Percentiles rank a stretch among this genome's conserved stretches.
These are phyloP conservation scores for Lordiphosa stackelbergi DNA, from an alignment of 1,140 invertebrate genomes.

Conservation along the genomic window DNA sequence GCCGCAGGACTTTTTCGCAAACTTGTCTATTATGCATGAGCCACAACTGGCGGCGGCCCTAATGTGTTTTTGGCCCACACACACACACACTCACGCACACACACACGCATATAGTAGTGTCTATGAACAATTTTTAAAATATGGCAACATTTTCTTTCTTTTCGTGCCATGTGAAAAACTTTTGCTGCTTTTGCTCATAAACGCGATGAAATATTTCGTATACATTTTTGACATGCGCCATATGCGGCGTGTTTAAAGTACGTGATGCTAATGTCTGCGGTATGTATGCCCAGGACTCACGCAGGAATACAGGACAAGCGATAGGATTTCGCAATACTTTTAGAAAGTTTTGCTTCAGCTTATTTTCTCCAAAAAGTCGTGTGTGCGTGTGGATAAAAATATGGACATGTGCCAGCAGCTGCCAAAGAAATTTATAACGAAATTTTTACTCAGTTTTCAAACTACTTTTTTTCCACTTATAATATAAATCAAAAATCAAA, in stretches of 20 bases:
- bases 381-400: no score
- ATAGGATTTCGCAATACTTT: no score
- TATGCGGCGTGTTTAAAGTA: constrained; percentile 42
- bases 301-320: no score
- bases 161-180: constrained; percentile 18
- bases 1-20: constrained; percentile 48
- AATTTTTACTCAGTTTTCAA: no score
- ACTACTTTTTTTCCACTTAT: no score
- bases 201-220: constrained; percentile 38
- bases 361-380: no score
- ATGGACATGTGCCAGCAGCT: no score
- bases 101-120: constrained; percentile 10
- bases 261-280: constrained; percentile 17
- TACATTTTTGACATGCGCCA: constrained; percentile 50
- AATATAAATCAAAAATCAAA: no score
- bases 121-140: constrained; percentile 51
- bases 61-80: constrained; percentile 37
- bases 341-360: no score
- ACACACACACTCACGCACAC: constrained; percentile 11
- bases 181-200: constrained; percentile 41
- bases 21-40: constrained; percentile 56
- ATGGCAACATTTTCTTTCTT: constrained; percentile 21
- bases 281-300: constrained; percentile 1
- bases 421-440: no score
- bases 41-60: constrained; percentile 35